Evolutionary conservation across 2,888 invertebrate species (phyloP).

Genomic region (Mythimna ferrago): DNA sequence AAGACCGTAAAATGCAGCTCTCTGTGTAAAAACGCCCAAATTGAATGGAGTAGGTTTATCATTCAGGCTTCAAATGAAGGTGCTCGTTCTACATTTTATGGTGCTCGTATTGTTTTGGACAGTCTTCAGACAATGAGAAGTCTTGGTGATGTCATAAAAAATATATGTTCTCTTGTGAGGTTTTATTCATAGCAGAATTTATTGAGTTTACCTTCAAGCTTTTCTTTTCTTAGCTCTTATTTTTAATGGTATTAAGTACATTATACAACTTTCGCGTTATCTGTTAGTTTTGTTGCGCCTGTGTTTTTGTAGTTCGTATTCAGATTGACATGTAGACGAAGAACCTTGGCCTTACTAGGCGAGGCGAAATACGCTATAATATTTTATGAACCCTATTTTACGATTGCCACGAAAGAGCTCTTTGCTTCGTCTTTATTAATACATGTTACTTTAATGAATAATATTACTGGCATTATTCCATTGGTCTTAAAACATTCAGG

Average conservation of each 20-base stretch:
- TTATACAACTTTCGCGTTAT: background rate
- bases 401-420: slow-evolving; percentile 44
- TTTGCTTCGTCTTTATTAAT: slow-evolving; percentile 46
- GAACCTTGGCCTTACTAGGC: slow-evolving; percentile 58
- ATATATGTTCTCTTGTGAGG: slow-evolving; percentile 10
- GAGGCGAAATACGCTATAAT: slow-evolving; percentile 65
- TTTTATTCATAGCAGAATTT: background rate
- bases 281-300: slow-evolving; percentile 57
- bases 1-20: slow-evolving; percentile 81
- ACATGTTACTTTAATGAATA: slow-evolving; percentile 42
- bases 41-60: slow-evolving; percentile 73
- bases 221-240: background rate
- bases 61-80: slow-evolving; percentile 63
- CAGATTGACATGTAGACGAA: slow-evolving; percentile 62
- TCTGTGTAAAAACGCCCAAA: slow-evolving; percentile 73
- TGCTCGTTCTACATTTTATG: slow-evolving; percentile 58
- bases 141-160: slow-evolving; percentile 21
- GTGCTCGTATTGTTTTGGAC: slow-evolving; percentile 54
- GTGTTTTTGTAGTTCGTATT: slow-evolving; percentile 51
- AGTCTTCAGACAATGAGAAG: slow-evolving; percentile 26
- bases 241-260: slow-evolving; percentile 17
- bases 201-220: background rate
- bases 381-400: slow-evolving; percentile 66
- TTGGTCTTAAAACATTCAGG: background rate
- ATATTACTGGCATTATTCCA: slow-evolving; percentile 33